phyloP scores from a whole-genome alignment of 2,888 invertebrate species.

The Eulithis prunata region DNA sequence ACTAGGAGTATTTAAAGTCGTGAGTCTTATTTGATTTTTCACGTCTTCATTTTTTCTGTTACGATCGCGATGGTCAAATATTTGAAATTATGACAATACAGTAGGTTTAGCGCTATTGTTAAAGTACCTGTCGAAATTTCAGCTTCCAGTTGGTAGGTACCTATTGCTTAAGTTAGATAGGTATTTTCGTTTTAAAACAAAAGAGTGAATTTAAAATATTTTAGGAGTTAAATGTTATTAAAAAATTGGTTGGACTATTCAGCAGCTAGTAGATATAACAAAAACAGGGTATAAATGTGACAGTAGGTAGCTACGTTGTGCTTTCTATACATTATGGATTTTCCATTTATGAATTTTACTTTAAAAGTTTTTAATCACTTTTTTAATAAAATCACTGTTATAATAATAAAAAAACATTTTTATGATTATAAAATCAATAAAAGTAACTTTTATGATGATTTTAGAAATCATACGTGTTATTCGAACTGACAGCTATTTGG shows the following conservation, averaged over 20 bases:
- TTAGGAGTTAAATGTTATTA: neutral
- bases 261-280: constrained; percentile 26
- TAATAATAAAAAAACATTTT: constrained; percentile 17
- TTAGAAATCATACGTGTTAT: constrained; percentile 37
- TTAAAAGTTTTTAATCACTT: constrained; percentile 25
- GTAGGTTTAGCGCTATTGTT: constrained; percentile 26
- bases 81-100: constrained; percentile 15
- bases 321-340: constrained; percentile 54
- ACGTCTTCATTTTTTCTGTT: neutral
- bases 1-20: neutral
- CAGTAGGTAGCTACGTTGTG: constrained; percentile 60
- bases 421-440: constrained; percentile 13
- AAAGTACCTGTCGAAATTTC: constrained; percentile 30
- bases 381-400: constrained; percentile 15
- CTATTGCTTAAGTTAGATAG: neutral
- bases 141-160: constrained; percentile 6
- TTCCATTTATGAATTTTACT: constrained; percentile 48
- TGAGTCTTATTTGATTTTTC: neutral
- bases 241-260: constrained; percentile 12
- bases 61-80: neutral
- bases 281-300: constrained; percentile 73
- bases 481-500: constrained; percentile 38
- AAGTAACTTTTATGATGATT: constrained; percentile 20
- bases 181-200: neutral
- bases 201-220: constrained; percentile 2